Evolutionary conservation across 2,113 vertebrate genomes (phyloP).

Genomic region (human): DNA sequence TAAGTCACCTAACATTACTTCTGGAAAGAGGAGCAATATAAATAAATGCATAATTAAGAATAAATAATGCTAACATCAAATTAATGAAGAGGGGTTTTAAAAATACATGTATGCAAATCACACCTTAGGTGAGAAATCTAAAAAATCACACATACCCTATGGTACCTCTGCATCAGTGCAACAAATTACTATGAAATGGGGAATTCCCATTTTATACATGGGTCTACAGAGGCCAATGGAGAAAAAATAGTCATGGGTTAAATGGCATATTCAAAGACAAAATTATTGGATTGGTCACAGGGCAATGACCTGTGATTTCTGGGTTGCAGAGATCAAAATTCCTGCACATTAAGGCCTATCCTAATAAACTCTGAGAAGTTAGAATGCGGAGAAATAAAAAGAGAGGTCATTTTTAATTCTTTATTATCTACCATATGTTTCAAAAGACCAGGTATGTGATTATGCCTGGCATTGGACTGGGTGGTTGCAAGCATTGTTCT

Average conservation of each 20-base stretch:
- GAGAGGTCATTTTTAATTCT: neutral
- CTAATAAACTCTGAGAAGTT: neutral
- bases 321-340: neutral
- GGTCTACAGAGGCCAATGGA: neutral
- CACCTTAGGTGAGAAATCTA: neutral
- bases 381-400: neutral
- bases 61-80: slow-evolving; percentile 40
- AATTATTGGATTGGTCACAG: neutral
- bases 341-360: neutral
- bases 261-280: neutral
- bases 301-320: neutral
- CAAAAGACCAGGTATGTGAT: accelerated
- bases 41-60: slow-evolving; percentile 38
- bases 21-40: slow-evolving; percentile 55
- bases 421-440: neutral
- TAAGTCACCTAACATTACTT: slow-evolving; percentile 50
- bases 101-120: slow-evolving; percentile 46
- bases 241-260: neutral
- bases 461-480: neutral
- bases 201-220: neutral
- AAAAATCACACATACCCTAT: neutral
- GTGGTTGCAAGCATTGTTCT: neutral
- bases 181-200: neutral
- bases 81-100: slow-evolving; percentile 43
- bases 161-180: neutral